Conservation (phyloP, 2,113 vertebrate genomes). For the Terrapene triunguis region DNA sequence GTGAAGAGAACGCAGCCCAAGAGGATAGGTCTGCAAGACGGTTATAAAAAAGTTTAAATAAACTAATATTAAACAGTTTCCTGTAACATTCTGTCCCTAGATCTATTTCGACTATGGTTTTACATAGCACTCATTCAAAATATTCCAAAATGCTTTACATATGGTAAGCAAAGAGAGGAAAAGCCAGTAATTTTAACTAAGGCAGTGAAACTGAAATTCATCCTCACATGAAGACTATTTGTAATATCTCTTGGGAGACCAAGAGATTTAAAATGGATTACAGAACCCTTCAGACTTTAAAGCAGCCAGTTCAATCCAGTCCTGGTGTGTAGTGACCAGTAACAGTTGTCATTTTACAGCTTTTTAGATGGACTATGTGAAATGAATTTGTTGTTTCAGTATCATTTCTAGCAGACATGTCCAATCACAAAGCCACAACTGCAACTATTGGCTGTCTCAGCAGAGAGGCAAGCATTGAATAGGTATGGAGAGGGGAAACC, state of each 20-base stretch:
- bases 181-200: background rate
- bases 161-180: background rate
- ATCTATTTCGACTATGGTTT: background rate
- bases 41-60: background rate
- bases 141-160: background rate
- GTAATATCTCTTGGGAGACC: background rate
- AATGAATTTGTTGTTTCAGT: background rate
- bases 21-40: background rate
- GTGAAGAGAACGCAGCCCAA: background rate
- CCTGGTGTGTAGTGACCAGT: background rate
- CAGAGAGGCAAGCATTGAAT: background rate
- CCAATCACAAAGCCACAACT: background rate
- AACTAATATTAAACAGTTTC: too few species aligned
- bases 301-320: background rate
- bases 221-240: background rate
- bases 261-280: background rate
- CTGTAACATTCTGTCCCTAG: background rate
- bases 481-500: background rate
- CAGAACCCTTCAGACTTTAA: background rate
- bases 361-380: background rate
- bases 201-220: background rate
- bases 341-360: background rate
- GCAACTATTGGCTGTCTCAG: background rate
- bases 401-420: background rate
- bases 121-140: background rate